A percentile compares a stretch with the other conserved stretches of the same genome.
Evolutionary conservation across 2,113 vertebrate species (phyloP).

Genomic region (Phalacrocorax carbo): DNA sequence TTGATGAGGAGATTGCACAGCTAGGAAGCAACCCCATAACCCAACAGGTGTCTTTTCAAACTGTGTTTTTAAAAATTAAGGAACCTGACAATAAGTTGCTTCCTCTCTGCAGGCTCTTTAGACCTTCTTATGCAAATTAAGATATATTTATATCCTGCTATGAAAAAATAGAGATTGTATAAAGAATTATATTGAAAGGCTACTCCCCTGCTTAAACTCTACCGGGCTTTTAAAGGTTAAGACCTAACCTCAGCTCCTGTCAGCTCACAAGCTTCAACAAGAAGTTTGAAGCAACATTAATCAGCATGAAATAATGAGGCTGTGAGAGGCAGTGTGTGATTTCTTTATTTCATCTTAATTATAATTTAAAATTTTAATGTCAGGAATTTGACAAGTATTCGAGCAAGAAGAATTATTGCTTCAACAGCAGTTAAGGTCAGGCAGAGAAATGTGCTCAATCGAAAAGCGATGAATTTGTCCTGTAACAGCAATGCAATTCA

Average conservation of each 20-base stretch:
- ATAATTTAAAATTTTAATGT: constrained; percentile 54
- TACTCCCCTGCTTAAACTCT: neutral
- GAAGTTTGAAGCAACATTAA: constrained; percentile 28
- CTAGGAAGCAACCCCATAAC: neutral
- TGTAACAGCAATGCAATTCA: neutral
- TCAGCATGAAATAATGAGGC: constrained; percentile 46
- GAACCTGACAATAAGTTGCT: neutral
- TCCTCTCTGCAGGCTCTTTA: neutral
- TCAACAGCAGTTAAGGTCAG: constrained; percentile 13
- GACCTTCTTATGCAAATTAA: neutral
- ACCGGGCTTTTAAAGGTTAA: constrained; percentile 15
- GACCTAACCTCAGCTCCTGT: neutral
- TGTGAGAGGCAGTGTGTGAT: neutral
- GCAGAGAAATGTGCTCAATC: neutral
- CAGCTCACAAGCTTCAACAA: neutral
- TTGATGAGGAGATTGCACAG: neutral
- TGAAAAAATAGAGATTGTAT: neutral
- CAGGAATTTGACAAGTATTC: constrained; percentile 29
- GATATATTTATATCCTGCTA: neutral
- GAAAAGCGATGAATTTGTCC: neutral
- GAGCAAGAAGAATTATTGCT: constrained; percentile 34
- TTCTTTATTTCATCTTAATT: constrained; percentile 63
- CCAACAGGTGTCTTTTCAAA: neutral
- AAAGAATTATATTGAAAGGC: neutral
- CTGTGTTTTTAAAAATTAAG: neutral